Percentiles rank a stretch among this genome's conserved stretches.
phyloP scores from a whole-genome alignment of 2,113 vertebrate genomes.

The Podarcis raffonei region DNA sequence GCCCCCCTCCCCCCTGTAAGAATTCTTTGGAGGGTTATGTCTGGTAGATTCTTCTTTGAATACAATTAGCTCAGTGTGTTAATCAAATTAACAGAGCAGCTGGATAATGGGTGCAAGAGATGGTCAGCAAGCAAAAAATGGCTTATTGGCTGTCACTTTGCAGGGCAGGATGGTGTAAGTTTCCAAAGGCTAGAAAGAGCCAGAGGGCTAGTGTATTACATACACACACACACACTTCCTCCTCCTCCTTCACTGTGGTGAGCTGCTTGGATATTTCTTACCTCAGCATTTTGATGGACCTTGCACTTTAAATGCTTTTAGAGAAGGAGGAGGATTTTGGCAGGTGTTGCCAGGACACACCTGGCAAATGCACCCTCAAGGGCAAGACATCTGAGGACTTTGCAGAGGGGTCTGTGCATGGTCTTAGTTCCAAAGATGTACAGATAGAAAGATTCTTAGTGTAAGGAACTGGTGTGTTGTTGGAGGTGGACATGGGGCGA shows the following conservation, averaged over 20 bases:
- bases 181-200: background rate
- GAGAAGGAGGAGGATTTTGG: background rate
- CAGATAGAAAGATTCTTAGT: no score
- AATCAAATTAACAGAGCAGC: background rate
- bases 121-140: background rate
- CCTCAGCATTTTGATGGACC: background rate
- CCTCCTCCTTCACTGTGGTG: background rate
- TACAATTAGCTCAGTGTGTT: background rate
- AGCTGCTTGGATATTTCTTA: background rate
- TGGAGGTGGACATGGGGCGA: background rate
- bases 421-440: background rate
- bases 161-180: background rate
- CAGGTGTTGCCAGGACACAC: background rate
- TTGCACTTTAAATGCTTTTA: background rate
- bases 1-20: background rate
- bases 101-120: background rate
- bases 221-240: no score
- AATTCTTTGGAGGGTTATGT: background rate
- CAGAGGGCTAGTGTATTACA: no score
- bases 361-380: background rate
- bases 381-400: background rate
- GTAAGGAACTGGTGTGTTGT: background rate
- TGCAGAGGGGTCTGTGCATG: background rate
- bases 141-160: background rate
- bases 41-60: background rate